Base-by-base conservation (phyloP, 1,140 invertebrate species). In the Sinonovacula constricta region DNA sequence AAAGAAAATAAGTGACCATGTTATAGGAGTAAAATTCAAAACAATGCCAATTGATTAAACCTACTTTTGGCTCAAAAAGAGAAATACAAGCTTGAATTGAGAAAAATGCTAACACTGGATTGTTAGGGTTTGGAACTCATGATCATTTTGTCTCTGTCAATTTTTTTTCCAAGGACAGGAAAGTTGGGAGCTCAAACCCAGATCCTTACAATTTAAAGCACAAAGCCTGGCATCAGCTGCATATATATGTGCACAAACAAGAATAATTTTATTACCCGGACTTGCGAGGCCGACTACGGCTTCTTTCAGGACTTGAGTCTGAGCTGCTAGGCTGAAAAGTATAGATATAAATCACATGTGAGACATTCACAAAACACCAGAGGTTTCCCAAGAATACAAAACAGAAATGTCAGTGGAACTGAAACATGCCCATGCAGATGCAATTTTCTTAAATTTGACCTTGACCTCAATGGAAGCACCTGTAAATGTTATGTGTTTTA, bases 261-360 rank as follows among this genome's bases (percentile, higher is more conserved):
- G n/a, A n/a, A n/a, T n/a, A n/a, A n/a, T n/a, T 67, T 7, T 22
- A 74, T 66, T 60, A 82, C 70, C 75, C 70, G n/a, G 56, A n/a
- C 33, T 68, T 80, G 15, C 66, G 63, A 57, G n/a, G 0, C 77
- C 65, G 53, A 45, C 68, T 79, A 36, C 60, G 49, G 62, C 77
- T 80, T 24, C 74, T 69, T 31, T 75, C 76, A 24, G 81, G 79
- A 14, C 57, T 76, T 18, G 81, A 82, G 0, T 70, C 71, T n/a
- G 76, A 45, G 30, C 67, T 79, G 15, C 68, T 79, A n/a, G 31
- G 57, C 33, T 30, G 45, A 53, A n/a, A 18, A n/a, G n/a, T n/a
- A n/a, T n/a, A n/a, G n/a, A n/a, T n/a, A n/a, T n/a, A n/a, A n/a
- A n/a, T n/a, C n/a, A n/a, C n/a, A n/a, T n/a, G n/a, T n/a, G n/a